Evolutionary conservation across 2,113 vertebrate species (phyloP).

Genomic region (Pluvianellus socialis): DNA sequence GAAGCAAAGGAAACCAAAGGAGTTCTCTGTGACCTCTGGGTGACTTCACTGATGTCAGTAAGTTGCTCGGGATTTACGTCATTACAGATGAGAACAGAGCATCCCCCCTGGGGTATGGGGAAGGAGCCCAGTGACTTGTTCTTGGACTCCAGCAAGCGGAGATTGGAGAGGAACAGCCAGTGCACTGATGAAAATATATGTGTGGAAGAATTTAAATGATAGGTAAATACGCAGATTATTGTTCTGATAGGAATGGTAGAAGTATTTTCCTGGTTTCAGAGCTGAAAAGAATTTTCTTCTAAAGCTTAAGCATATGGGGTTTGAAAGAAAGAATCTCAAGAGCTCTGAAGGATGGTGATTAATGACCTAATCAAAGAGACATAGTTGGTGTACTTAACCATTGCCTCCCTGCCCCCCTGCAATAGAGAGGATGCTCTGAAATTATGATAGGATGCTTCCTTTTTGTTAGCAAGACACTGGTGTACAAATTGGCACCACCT

Average conservation of each 20-base stretch:
- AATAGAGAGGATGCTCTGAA: not conserved
- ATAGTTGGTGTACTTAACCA: not conserved
- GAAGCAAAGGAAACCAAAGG: not conserved
- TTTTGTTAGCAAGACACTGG: not conserved
- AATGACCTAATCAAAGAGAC: constrained; percentile 24
- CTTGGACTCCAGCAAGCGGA: not conserved
- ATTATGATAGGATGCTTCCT: not conserved
- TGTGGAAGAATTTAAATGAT: not conserved
- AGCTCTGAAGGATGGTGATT: constrained; percentile 18
- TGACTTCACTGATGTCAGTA: not conserved
- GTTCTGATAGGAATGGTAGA: not conserved
- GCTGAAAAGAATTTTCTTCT: not conserved
- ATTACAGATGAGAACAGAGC: not conserved
- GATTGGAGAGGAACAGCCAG: not conserved
- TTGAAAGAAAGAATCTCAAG: not conserved
- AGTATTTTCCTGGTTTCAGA: not conserved
- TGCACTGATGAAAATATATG: not conserved
- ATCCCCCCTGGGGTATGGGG: not conserved
- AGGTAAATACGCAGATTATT: not conserved
- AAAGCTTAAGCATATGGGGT: not conserved
- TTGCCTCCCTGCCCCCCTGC: not conserved
- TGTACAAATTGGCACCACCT: not conserved
- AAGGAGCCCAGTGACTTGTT: not conserved
- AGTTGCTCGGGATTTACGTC: not conserved
- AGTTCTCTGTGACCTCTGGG: not conserved